Percentiles rank a stretch among this genome's conserved stretches.
Evolutionary conservation across 2,888 invertebrate genomes (phyloP).

Genomic region (Cheilosia vulpina): DNA sequence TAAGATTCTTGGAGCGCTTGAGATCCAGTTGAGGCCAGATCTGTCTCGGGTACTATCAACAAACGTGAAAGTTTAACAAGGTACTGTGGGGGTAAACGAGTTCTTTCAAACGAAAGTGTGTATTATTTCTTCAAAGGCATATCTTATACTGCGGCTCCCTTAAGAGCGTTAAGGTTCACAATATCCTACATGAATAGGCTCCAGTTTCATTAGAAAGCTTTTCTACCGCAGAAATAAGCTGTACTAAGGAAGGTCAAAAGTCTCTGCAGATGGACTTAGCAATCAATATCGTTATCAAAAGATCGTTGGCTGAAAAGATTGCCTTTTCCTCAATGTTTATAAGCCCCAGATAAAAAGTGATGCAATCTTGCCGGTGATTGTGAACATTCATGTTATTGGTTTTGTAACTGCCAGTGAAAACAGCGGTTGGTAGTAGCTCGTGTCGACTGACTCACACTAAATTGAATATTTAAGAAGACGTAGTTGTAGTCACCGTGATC

Average conservation of each 20-base stretch:
- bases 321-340: slow-evolving; percentile 79
- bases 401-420: slow-evolving; percentile 78
- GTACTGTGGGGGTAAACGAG: slow-evolving; percentile 83
- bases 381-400: slow-evolving; percentile 78
- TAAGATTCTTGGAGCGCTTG: no score
- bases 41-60: no score
- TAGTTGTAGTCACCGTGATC: slow-evolving; percentile 77
- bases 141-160: slow-evolving; percentile 78
- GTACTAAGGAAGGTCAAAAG: slow-evolving; percentile 79
- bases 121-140: slow-evolving; percentile 80
- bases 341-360: slow-evolving; percentile 76
- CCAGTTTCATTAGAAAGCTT: slow-evolving; percentile 80
- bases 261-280: slow-evolving; percentile 76
- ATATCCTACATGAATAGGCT: slow-evolving; percentile 76
- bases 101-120: slow-evolving; percentile 81
- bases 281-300: no score
- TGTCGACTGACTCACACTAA: background rate
- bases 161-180: slow-evolving; percentile 78
- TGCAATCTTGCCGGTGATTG: slow-evolving; percentile 77
- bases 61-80: slow-evolving; percentile 83
- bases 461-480: slow-evolving; percentile 65
- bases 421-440: slow-evolving; percentile 79
- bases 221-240: slow-evolving; percentile 79
- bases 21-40: no score
- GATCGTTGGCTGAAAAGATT: slow-evolving; percentile 79